Conservation (phyloP, 2,888 invertebrate genomes). For the Esperia sulphurella region DNA sequence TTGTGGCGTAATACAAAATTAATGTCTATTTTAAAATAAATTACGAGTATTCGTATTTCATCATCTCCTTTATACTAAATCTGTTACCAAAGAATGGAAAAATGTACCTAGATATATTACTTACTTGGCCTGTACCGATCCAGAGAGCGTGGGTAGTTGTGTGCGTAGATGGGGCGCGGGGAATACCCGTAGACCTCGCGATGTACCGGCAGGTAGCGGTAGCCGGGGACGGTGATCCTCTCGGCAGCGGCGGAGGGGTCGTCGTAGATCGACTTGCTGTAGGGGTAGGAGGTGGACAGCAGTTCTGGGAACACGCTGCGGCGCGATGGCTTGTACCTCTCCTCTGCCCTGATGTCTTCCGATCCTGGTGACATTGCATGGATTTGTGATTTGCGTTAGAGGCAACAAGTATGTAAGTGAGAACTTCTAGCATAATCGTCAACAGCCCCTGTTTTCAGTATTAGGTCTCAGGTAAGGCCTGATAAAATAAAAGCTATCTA, state of each 20-base stretch:
- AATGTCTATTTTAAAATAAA: no score
- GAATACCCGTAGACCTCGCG: slow-evolving; percentile 94
- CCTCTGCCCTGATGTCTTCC: slow-evolving; percentile 94
- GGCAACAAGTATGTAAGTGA: no score
- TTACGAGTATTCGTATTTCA: no score
- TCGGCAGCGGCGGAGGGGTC: slow-evolving; percentile 89
- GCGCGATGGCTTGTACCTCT: slow-evolving; percentile 85
- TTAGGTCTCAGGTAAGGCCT: no score
- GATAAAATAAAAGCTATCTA: no score
- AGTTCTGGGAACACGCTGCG: slow-evolving; percentile 89
- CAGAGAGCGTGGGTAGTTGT: slow-evolving; percentile 87
- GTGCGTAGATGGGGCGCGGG: slow-evolving; percentile 91
- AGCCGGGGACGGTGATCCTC: slow-evolving; percentile 92
- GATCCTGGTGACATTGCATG: slow-evolving; percentile 81
- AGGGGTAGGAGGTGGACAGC: slow-evolving; percentile 86
- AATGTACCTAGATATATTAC: slow-evolving; percentile 50
- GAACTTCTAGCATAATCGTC: no score
- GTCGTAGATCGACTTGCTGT: slow-evolving; percentile 92
- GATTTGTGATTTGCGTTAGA: background rate
- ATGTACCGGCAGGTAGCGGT: slow-evolving; percentile 94
- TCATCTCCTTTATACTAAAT: background rate
- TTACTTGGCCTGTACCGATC: slow-evolving; percentile 92
- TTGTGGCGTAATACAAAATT: no score
- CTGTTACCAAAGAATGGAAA: background rate
- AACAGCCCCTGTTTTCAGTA: no score